Evolutionary conservation across 2,888 invertebrate genomes (phyloP), one percentile per base, ranked within the genome.

Genomic region (Pachycephus smyrnensis): DNA sequence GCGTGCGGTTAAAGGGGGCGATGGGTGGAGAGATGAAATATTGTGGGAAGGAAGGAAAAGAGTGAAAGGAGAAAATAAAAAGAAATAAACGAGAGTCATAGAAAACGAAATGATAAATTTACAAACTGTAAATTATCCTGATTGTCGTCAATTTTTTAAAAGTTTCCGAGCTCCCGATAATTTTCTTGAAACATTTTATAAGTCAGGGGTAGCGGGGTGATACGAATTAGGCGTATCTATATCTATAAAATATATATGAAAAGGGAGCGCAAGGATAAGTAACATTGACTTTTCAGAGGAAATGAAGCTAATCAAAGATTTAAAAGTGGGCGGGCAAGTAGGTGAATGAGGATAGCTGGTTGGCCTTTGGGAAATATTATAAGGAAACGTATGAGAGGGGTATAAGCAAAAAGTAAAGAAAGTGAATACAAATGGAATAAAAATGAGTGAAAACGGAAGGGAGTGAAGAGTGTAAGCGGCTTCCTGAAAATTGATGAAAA

Each of bases 401-500:
- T 55, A 23, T 55, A 55, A 55, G 23, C 0, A 23, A 23, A 23
- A 23, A 23, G 55, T 55, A 55, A 55, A 23, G 40, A 55, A 55
- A 55, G 23, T 23, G 55, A 23, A 23, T 23, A 55, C 55, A 23
- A 55, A 55, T 55, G 23, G 23, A 55, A 9, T 55, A 71, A 71
- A 71, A 31, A 31, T 71, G 31, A 31, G 31, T 23, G 68, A 68
- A 68, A 68, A 68, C 3, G 68, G 68, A 4, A n/a, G 68, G 68
- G n/a, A 23, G 68, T 33, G 33, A 33, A 33, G 33, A 33, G 33
- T 55, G 55, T 55, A 55, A 55, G 9, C 23, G 55, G 55, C 15
- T 55, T 55, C 23, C 55, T 55, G 55, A 55, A 71, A 71, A 71
- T 71, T 71, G 31, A 32, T 71, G 71, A 71, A 71, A 71, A 33